Conservation (phyloP, 1,140 invertebrate species). For the Melipona quadrifasciata region DNA sequence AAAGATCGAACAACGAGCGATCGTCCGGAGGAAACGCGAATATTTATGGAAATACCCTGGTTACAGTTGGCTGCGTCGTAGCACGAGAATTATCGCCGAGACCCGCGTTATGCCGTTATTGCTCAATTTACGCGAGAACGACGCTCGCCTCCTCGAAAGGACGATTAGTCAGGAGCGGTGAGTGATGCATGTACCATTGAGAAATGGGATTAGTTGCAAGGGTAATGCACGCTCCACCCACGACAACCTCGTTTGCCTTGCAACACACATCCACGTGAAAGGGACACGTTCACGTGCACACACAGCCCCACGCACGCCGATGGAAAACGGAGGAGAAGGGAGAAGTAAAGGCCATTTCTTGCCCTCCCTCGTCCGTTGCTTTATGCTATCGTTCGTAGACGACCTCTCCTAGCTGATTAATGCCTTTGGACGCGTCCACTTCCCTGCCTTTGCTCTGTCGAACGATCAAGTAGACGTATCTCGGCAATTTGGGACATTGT, state of each 20-base stretch:
- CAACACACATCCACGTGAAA: constrained; percentile 22
- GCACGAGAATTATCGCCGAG: constrained; percentile 40
- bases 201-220: constrained; percentile 52
- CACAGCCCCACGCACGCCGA: neutral
- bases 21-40: neutral
- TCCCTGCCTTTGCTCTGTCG: neutral
- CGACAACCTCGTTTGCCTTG: constrained; percentile 35
- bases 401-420: constrained; percentile 36
- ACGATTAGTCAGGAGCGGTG: constrained; percentile 44
- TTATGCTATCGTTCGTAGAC: constrained; percentile 29
- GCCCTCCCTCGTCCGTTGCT: neutral
- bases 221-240: constrained; percentile 39
- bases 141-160: constrained; percentile 40
- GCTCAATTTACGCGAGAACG: constrained; percentile 44
- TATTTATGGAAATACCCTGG: constrained; percentile 30
- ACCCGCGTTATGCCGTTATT: constrained; percentile 42
- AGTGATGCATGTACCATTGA: constrained; percentile 45
- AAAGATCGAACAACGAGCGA: neutral
- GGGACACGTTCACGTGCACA: constrained; percentile 25
- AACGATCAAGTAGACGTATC: neutral
- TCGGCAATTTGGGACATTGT: neutral
- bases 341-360: constrained; percentile 30
- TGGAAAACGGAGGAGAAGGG: constrained; percentile 11
- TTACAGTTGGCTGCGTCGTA: neutral
- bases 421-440: constrained; percentile 9